Evolutionary conservation across 2,113 vertebrate species (phyloP).

Genomic region (Carassius carassius): DNA sequence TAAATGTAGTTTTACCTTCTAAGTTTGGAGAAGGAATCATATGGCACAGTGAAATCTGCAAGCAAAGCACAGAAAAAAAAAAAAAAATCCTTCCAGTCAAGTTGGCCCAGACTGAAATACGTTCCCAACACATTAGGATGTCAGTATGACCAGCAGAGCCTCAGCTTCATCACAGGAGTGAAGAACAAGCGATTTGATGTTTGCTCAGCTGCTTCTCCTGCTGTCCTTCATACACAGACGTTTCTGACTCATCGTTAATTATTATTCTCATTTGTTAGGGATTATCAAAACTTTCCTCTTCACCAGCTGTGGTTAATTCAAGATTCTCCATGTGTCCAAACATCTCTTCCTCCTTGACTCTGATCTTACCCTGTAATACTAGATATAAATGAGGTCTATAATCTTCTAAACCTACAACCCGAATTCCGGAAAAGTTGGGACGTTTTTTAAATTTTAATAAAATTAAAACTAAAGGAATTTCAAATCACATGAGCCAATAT

Average conservation of each 20-base stretch:
- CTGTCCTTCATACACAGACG: background rate
- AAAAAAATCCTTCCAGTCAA: background rate
- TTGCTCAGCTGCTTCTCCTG: background rate
- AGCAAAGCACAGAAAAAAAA: background rate
- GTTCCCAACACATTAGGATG: background rate
- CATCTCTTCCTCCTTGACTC: background rate
- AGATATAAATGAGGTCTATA: background rate
- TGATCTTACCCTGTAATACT: background rate
- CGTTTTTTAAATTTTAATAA: too few species aligned
- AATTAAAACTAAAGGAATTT: too few species aligned
- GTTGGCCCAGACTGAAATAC: background rate
- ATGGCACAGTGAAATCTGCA: background rate
- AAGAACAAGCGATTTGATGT: background rate
- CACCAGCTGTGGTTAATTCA: background rate
- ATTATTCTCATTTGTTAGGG: background rate
- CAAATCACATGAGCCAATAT: too few species aligned
- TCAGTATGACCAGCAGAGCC: slow-evolving; percentile 15
- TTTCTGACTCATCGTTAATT: background rate
- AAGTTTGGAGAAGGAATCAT: background rate
- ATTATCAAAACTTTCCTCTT: background rate
- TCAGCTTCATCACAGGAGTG: background rate
- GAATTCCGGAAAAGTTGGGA: too few species aligned
- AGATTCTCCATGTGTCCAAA: background rate
- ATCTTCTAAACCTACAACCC: background rate
- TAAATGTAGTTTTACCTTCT: background rate